Evolutionary conservation across 1,140 invertebrate species (phyloP).

Genomic region (Andrena cerasifolii): DNA sequence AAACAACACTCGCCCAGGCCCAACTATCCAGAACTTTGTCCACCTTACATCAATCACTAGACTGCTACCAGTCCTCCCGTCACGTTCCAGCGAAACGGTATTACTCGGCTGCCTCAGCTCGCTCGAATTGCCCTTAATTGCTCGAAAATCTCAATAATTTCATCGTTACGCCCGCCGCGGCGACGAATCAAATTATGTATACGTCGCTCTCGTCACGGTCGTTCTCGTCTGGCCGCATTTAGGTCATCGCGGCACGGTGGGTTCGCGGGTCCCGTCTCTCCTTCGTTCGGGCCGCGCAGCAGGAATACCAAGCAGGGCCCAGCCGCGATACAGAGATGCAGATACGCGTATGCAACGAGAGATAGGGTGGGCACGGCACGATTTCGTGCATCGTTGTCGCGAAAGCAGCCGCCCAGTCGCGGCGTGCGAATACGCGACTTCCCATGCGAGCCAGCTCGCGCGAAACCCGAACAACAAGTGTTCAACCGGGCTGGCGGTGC

Average conservation of each 20-base stretch:
- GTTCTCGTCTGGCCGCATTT: slow-evolving; percentile 48
- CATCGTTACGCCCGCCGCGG: not conserved
- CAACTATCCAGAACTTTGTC: not conserved
- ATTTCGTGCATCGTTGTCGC: slow-evolving; percentile 26
- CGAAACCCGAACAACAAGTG: slow-evolving; percentile 58
- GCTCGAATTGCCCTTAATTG: slow-evolving; percentile 44
- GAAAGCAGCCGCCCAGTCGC: not conserved
- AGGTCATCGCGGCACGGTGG: slow-evolving; percentile 52
- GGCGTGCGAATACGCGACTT: not conserved
- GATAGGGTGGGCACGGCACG: not conserved
- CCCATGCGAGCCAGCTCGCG: not conserved
- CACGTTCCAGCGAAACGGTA: not conserved
- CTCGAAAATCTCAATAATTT: slow-evolving; percentile 45
- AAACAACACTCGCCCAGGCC: not conserved
- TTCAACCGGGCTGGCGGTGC: not conserved
- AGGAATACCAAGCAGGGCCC: slow-evolving; percentile 51
- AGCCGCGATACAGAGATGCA: slow-evolving; percentile 5
- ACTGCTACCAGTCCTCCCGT: too few relatives aligned
- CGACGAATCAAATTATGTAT: slow-evolving; percentile 18
- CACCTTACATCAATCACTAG: not conserved
- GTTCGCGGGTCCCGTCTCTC: slow-evolving; percentile 42
- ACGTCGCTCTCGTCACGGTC: slow-evolving; percentile 44
- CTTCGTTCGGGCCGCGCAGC: slow-evolving; percentile 36
- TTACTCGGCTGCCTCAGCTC: not conserved
- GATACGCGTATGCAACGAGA: slow-evolving; percentile 13